Evolutionary conservation across 2,797 vertebrate genomes (phyloP).

Genomic region (Tenualosa ilisha): DNA sequence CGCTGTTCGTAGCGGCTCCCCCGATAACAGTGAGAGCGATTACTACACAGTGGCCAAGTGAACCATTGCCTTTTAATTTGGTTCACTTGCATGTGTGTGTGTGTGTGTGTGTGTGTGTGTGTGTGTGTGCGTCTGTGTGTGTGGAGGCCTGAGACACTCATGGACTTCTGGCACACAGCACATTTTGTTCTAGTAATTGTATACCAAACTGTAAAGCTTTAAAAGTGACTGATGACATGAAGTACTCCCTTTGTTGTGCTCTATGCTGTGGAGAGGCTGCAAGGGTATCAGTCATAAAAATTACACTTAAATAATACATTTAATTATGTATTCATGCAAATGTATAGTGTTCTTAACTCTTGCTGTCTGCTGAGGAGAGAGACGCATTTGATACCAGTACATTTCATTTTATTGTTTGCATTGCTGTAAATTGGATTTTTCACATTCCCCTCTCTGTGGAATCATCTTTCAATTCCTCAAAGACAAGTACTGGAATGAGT

Average conservation of each 20-base stretch:
- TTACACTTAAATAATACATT: neutral
- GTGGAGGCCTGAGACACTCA: neutral
- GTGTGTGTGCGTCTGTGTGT: conserved; percentile 9
- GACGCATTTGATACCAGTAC: neutral
- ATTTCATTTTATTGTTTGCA: neutral
- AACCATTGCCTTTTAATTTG: conserved; percentile 24
- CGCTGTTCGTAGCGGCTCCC: conserved; percentile 17
- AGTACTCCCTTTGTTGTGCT: neutral
- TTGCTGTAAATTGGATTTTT: neutral
- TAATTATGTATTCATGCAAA: no score
- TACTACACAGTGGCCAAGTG: conserved; percentile 23
- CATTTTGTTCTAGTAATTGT: neutral
- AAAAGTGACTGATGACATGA: neutral
- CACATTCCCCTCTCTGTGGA: neutral
- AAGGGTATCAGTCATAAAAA: neutral
- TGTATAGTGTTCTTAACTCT: neutral
- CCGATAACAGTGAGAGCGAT: conserved; percentile 9
- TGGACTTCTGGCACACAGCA: neutral
- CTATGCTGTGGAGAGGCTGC: neutral
- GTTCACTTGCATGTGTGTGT: conserved; percentile 19
- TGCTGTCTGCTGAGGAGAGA: neutral
- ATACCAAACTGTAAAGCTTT: neutral
- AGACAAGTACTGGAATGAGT: neutral
- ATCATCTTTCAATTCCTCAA: neutral
- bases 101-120: conserved; percentile 13